A percentile compares a stretch with the other conserved stretches of the same genome.
phyloP scores from a whole-genome alignment of 2,888 invertebrate species.

The Rhaphigaster nebulosa region DNA sequence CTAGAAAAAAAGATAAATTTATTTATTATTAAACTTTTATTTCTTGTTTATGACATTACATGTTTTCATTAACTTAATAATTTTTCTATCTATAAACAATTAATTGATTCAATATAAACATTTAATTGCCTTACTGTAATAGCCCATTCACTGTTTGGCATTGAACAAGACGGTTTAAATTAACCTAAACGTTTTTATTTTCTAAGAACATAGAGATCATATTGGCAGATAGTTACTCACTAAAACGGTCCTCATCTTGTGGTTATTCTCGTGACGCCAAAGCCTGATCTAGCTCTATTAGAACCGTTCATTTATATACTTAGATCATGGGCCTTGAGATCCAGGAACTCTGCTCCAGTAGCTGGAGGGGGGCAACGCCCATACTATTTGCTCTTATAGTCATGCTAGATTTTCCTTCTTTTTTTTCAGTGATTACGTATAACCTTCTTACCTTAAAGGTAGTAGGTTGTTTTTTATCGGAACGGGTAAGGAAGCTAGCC shows the following conservation, averaged over 20 bases:
- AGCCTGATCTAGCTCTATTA: slow-evolving; percentile 10
- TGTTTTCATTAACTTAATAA: too few species aligned
- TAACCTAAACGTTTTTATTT: too few species aligned
- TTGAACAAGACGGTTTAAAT: too few species aligned
- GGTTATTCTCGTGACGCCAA: neutral
- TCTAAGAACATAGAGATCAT: too few species aligned
- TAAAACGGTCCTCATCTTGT: slow-evolving; percentile 36
- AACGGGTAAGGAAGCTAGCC: too few species aligned
- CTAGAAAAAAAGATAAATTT: too few species aligned
- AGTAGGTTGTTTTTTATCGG: neutral
- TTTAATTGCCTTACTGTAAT: too few species aligned
- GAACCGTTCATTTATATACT: neutral
- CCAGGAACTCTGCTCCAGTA: neutral
- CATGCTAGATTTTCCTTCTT: neutral
- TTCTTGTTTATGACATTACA: too few species aligned
- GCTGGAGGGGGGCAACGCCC: slow-evolving; percentile 4
- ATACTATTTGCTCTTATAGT: slow-evolving; percentile 8
- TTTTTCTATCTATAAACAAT: too few species aligned
- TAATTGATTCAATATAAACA: too few species aligned
- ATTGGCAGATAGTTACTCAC: neutral
- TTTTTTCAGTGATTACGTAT: neutral
- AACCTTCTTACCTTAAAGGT: neutral
- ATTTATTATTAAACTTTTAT: too few species aligned
- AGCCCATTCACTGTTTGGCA: too few species aligned
- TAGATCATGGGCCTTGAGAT: neutral